phyloP scores from a whole-genome alignment of 2,113 vertebrate genomes.

The Elachura formosa region DNA sequence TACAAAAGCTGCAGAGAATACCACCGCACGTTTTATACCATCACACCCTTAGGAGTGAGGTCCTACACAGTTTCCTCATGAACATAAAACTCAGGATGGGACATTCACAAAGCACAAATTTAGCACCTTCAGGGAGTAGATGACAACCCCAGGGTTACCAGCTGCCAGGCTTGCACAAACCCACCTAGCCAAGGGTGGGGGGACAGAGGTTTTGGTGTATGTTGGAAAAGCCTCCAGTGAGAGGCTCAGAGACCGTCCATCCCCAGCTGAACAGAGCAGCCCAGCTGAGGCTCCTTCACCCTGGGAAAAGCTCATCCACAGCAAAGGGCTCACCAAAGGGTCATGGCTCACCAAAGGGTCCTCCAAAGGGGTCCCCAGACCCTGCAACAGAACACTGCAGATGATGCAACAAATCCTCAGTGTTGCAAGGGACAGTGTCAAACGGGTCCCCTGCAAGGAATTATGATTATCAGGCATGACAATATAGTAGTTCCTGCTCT shows the following conservation, averaged over 20 bases:
- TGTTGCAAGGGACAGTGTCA: neutral
- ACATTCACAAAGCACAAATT: no score
- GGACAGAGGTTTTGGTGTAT: neutral
- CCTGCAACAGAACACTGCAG: neutral
- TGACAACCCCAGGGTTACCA: neutral
- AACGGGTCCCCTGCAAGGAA: neutral
- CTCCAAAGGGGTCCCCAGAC: neutral
- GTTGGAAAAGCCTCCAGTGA: no score
- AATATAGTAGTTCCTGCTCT: neutral
- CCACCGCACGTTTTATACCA: no score
- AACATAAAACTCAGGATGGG: neutral
- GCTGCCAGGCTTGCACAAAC: neutral
- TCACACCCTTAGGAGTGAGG: no score
- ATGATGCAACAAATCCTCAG: neutral
- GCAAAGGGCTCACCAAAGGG: no score
- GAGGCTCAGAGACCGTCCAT: accelerated
- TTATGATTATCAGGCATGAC: neutral
- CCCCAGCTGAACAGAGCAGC: accelerated
- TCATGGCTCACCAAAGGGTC: neutral
- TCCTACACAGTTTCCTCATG: accelerated
- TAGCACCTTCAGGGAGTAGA: neutral
- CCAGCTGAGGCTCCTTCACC: neutral
- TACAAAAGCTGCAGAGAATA: neutral
- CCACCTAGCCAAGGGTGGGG: accelerated
- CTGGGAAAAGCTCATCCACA: neutral